phyloP scores from a whole-genome alignment of 2,113 vertebrate species.

The Sula dactylatra region DNA sequence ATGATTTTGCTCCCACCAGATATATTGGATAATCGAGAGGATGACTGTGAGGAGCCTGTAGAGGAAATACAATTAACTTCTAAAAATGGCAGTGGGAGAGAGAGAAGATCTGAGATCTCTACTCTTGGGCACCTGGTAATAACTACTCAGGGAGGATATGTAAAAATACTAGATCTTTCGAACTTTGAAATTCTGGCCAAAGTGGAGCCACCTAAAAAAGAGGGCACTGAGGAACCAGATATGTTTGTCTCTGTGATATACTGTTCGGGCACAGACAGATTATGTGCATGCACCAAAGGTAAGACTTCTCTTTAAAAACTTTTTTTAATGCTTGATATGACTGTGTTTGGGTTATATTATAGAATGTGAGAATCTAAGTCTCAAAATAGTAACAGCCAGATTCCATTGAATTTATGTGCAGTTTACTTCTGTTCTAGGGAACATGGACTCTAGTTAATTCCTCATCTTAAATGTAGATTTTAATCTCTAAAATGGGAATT shows the following conservation, averaged over 20 bases:
- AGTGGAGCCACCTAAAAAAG: constrained; percentile 95
- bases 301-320: constrained; percentile 36
- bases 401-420: not conserved
- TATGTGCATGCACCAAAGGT: constrained; percentile 99
- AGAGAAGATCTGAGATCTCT: constrained; percentile 83
- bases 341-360: not conserved
- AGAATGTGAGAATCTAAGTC: not conserved
- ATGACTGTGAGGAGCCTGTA: constrained; percentile 89
- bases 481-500: not conserved
- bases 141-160: constrained; percentile 94
- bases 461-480: not conserved
- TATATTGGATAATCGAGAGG: constrained; percentile 92
- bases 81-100: constrained; percentile 84
- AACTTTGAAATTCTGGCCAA: constrained; percentile 95
- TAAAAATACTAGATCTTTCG: constrained; percentile 97
- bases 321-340: not conserved
- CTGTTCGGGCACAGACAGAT: constrained; percentile 97
- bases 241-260: constrained; percentile 97
- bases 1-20: constrained; percentile 95
- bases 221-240: constrained; percentile 90
- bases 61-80: constrained; percentile 86
- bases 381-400: not conserved
- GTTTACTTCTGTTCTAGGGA: not conserved
- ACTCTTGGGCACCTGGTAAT: constrained; percentile 95
- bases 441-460: not conserved